Base-by-base conservation (phyloP, 2,888 invertebrate species). In the Pterobdella sp. region DNA sequence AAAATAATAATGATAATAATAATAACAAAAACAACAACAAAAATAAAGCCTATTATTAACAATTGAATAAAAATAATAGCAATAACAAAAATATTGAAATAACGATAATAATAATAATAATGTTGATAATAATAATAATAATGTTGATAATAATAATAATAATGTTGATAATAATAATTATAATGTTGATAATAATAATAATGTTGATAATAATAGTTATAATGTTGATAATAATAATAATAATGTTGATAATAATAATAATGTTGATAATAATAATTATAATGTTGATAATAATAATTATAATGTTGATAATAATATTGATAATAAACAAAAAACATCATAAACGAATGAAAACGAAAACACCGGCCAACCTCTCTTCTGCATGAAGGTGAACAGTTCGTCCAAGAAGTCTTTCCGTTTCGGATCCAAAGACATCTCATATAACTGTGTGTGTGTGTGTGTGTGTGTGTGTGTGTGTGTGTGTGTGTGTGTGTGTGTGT, bases 331-430 rank as follows among this genome's bases (percentile, higher is more conserved):
- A 18, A 42, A 18, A 18, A 18, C 42, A 42, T 18, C 42, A 42
- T 14, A 14, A 14, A 18, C 10, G 7, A 7, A 42, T n/a, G n/a
- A n/a, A n/a, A n/a, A n/a, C n/a, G n/a, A n/a, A n/a, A n/a, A n/a
- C n/a, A n/a, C n/a, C n/a, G n/a, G n/a, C 72, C 26, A 29, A 96
- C 96, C 96, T 87, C 93, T 88, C 86, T 93, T 93, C 86, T 97
- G 97, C 97, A 98, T 98, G 86, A 92, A 98, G 79, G 91, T 90
- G 87, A 98, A 97, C 81, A 98, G 89, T 82, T 98, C 97, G 85
- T 98, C 98, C 77, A 98, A 89, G 85, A 97, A 98, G 86, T 95
- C 42, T 42, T 42, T 7, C 18, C 42, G 42, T 42, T 42, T 42
- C 42, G 42, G 10, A 14, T 42, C 10, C 94, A 95, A 94, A 84